Evolutionary conservation across 2,888 invertebrate genomes (phyloP).

Genomic region (Saturnia japonica): DNA sequence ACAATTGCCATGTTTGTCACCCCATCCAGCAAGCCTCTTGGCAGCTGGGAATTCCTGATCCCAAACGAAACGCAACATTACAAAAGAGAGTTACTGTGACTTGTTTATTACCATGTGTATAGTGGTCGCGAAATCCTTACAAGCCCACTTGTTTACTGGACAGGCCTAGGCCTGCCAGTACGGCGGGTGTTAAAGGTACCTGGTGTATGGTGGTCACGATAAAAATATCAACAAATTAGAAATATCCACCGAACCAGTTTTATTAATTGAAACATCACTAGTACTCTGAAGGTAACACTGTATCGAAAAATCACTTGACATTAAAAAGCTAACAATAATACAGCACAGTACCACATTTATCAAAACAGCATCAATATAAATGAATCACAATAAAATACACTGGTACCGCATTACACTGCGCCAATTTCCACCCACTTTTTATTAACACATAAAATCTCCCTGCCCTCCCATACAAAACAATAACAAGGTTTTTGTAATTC

Average conservation of each 20-base stretch:
- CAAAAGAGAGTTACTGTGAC: not conserved
- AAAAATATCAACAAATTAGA: not conserved
- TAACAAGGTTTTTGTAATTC: constrained; percentile 77
- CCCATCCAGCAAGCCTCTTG: not conserved
- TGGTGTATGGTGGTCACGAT: not conserved
- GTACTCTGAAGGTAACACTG: constrained; percentile 4
- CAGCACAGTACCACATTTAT: constrained; percentile 13
- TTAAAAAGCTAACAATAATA: constrained; percentile 3
- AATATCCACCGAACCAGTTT: not conserved
- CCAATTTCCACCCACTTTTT: constrained; percentile 69
- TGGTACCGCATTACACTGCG: constrained; percentile 41
- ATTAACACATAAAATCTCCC: constrained; percentile 73
- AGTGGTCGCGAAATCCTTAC: no score
- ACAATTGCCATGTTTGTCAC: no score
- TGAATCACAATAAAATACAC: constrained; percentile 47
- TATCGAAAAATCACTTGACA: not conserved
- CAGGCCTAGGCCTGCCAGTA: not conserved
- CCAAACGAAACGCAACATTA: no score
- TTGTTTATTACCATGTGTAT: not conserved
- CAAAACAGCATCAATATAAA: constrained; percentile 39
- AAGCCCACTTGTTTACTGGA: not conserved
- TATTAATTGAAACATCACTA: not conserved
- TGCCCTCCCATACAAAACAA: constrained; percentile 65
- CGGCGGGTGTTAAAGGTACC: not conserved
- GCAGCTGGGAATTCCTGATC: no score